phyloP scores from a whole-genome alignment of 64 coral and sea anemone species.

The Anthopleura sola region DNA sequence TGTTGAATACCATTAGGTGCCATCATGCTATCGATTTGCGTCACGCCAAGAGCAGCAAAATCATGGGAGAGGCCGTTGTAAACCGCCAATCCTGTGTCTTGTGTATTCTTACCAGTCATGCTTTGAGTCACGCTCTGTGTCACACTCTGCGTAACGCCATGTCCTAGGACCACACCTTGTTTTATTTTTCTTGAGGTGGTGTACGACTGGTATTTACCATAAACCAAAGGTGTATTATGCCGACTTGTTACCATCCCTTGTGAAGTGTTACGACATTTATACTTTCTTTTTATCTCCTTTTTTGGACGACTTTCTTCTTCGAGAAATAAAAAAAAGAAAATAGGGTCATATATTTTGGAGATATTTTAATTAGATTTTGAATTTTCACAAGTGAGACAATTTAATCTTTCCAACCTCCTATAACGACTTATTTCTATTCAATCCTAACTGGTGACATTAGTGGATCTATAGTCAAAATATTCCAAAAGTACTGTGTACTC shows the following conservation, averaged over 20 bases:
- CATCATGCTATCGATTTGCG: neutral
- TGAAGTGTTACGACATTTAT: neutral
- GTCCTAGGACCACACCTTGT: neutral
- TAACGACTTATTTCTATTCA: too few relatives aligned
- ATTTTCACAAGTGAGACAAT: too few relatives aligned
- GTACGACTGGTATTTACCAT: neutral
- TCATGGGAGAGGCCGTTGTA: neutral
- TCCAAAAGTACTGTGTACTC: too few relatives aligned
- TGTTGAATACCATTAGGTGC: neutral
- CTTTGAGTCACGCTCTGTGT: constrained; percentile 1
- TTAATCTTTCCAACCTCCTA: too few relatives aligned
- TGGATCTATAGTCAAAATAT: too few relatives aligned
- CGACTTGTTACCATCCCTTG: neutral
- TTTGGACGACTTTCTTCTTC: neutral
- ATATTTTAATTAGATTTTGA: too few relatives aligned
- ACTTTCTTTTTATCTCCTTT: neutral
- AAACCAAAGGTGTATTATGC: neutral
- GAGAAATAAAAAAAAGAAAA: neutral
- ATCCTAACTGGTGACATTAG: too few relatives aligned
- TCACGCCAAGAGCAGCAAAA: neutral
- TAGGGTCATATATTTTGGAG: too few relatives aligned
- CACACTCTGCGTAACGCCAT: neutral
- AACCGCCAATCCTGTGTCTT: too few relatives aligned
- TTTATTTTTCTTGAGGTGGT: neutral
- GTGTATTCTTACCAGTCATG: neutral